These are phyloP conservation scores for Psettodes erumei DNA, from an alignment of 2,113 vertebrate genomes.

Conservation along the genomic window DNA sequence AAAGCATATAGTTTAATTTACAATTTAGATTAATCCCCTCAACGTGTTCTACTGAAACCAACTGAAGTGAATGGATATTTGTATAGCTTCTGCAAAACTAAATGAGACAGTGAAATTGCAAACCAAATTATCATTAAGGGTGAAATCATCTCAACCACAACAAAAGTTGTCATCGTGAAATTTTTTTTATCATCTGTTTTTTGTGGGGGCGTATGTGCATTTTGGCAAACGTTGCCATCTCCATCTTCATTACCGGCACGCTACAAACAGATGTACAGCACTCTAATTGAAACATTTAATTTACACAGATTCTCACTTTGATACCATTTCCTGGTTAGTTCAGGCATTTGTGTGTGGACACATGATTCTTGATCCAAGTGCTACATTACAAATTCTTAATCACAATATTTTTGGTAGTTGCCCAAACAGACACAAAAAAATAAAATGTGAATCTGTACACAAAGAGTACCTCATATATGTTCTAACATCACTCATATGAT, in stretches of 20 bases:
- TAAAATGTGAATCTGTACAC: constrained; percentile 54
- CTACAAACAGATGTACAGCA: constrained; percentile 21
- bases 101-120: constrained; percentile 56
- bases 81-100: constrained; percentile 40
- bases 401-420: constrained; percentile 46
- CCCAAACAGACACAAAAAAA: constrained; percentile 19
- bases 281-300: constrained; percentile 10
- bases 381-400: constrained; percentile 69
- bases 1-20: constrained; percentile 19
- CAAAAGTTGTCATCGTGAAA: constrained; percentile 28
- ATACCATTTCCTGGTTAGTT: constrained; percentile 11
- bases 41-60: constrained; percentile 25
- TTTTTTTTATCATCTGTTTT: constrained; percentile 8
- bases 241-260: constrained; percentile 32
- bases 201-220: not conserved
- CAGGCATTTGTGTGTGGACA: not conserved
- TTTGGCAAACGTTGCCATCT: constrained; percentile 13
- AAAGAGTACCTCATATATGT: constrained; percentile 71
- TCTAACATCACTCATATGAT: constrained; percentile 56
- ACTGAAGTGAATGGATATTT: constrained; percentile 32
- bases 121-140: constrained; percentile 58
- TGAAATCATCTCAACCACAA: constrained; percentile 63
- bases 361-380: constrained; percentile 77
- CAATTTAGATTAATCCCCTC: constrained; percentile 18
- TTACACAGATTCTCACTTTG: not conserved